phyloP scores from a whole-genome alignment of 1,140 invertebrate genomes.

The Zaprionus inermis region DNA sequence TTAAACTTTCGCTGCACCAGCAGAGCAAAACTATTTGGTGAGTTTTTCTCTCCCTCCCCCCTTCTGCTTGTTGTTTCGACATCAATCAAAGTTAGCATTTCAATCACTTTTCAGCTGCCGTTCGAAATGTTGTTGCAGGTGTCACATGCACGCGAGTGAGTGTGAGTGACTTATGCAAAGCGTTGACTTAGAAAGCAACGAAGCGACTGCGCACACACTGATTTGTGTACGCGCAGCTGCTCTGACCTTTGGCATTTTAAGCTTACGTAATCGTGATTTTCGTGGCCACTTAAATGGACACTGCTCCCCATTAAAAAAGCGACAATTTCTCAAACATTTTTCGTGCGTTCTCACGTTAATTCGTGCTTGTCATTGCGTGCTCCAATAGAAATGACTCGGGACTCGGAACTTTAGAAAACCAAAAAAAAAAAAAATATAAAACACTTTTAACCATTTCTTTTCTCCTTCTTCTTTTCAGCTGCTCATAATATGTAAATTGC shows the following conservation, averaged over 20 bases:
- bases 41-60: constrained; percentile 11
- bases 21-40: constrained; percentile 22
- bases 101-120: constrained; percentile 58
- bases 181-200: constrained; percentile 39
- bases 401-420: constrained; percentile 14
- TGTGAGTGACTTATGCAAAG: constrained; percentile 46
- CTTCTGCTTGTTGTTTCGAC: constrained; percentile 27
- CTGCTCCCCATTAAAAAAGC: constrained; percentile 38
- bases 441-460: constrained; percentile 13
- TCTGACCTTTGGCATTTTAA: constrained; percentile 28
- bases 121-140: constrained; percentile 22
- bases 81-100: constrained; percentile 81
- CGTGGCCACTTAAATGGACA: constrained; percentile 35
- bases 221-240: constrained; percentile 9
- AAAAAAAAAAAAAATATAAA: neutral
- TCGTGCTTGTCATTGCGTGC: constrained; percentile 6
- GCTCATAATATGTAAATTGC: constrained; percentile 40
- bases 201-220: constrained; percentile 27
- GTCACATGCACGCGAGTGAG: neutral
- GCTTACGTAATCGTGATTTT: constrained; percentile 49
- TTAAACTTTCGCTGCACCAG: constrained; percentile 66
- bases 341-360: constrained; percentile 36
- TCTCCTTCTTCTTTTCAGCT: constrained; percentile 35
- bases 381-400: constrained; percentile 57
- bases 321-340: constrained; percentile 6